A percentile compares a stretch with the other conserved stretches of the same genome.
Conservation (phyloP, 92 coral and sea anemone genomes). For the Bergia sp. region DNA sequence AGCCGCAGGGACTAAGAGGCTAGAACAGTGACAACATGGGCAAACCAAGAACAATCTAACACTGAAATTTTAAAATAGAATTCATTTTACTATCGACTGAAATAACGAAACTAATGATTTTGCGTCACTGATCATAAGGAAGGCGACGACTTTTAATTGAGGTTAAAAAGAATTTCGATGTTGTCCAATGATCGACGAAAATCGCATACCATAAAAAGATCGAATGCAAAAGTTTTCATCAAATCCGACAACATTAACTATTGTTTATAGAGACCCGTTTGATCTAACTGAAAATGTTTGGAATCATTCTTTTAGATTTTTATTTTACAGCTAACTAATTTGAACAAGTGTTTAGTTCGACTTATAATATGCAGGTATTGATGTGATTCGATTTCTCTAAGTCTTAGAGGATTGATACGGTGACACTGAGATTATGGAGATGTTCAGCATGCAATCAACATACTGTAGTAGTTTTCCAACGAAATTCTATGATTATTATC, state of each 20-base stretch:
- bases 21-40: background rate
- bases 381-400: background rate
- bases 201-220: background rate
- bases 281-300: background rate
- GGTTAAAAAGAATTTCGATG: background rate
- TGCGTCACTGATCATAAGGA: background rate
- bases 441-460: background rate
- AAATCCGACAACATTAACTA: too few relatives aligned
- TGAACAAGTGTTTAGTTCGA: background rate
- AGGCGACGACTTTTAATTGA: background rate
- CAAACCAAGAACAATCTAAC: background rate
- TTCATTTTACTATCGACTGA: too few relatives aligned
- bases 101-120: too few relatives aligned
- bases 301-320: background rate
- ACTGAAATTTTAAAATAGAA: too few relatives aligned
- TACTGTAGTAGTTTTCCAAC: background rate
- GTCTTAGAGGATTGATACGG: background rate
- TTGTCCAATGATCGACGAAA: background rate
- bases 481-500: too few relatives aligned
- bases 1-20: background rate
- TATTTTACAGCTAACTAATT: background rate
- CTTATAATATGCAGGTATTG: background rate
- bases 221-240: background rate
- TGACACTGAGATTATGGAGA: background rate
- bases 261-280: too few relatives aligned